Evolutionary conservation across 2,888 invertebrate genomes (phyloP), one percentile per base, ranked within the genome.

Genomic region (Eledona agricola): DNA sequence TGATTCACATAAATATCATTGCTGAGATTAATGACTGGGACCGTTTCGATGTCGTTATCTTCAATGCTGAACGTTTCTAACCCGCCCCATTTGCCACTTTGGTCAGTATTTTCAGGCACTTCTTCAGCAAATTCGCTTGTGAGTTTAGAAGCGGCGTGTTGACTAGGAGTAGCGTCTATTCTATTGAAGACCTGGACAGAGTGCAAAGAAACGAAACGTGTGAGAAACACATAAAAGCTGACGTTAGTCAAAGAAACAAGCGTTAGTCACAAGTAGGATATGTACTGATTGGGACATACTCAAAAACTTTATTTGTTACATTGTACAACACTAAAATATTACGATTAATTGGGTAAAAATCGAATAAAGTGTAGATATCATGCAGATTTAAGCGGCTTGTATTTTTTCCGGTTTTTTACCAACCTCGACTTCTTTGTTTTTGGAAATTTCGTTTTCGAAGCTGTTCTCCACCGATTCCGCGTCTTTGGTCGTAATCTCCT

Each of bases 321-420:
- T 10, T 2, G 9, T 26, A 26, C 6, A 15, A 6, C 13, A 29
- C 42, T 42, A 31, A 31, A 31, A 42, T 42, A 40, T 6, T 9
- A 11, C 7, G 15, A 4, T 9, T 32, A 7, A 16, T 10, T 20
- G 3, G 20, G 17, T 40, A 40, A 40, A 28, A 40, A 26, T 40
- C n/a, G 29, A 40, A 40, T n/a, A 40, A 11, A 15, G 20, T 40
- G 11, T 10, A 9, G 12, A 16, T 20, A 11, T 31, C 46, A 37
- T 52, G 38, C 31, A 32, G 32, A 26, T 35, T 56, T 51, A 63
- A 42, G 51, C 54, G 7, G 57, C 58, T 50, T 49, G 57, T 45
- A 72, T 62, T 65, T 73, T 74, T 65, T 72, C 70, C 23, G 75
- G 72, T 5, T 43, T 62, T 47, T 59, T 72, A 72, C 73, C 70